These are phyloP conservation scores for Paradoxurus hermaphroditus DNA, from an alignment of 2,113 vertebrate genomes.

Conservation along the genomic window DNA sequence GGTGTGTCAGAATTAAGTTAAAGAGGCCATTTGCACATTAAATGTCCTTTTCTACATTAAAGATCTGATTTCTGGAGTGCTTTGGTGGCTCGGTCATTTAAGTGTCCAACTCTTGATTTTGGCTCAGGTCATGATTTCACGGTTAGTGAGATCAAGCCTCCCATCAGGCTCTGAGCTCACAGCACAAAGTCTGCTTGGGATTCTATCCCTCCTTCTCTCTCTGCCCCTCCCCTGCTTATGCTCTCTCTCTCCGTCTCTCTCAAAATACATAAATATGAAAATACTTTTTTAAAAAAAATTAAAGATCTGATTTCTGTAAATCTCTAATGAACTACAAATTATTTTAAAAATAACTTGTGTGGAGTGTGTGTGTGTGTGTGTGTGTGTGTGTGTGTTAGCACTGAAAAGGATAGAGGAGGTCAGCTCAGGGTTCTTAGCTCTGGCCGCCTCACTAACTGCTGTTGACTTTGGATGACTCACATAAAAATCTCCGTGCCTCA, in stretches of 20 bases:
- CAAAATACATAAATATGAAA: too few relatives aligned
- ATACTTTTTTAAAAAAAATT: too few relatives aligned
- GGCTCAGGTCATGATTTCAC: too few relatives aligned
- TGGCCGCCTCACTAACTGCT: not conserved
- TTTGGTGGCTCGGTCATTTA: too few relatives aligned
- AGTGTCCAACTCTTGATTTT: too few relatives aligned
- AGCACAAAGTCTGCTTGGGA: too few relatives aligned
- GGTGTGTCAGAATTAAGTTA: not conserved
- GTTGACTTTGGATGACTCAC: constrained; percentile 41
- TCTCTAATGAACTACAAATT: not conserved
- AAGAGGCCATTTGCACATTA: not conserved
- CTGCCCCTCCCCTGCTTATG: too few relatives aligned
- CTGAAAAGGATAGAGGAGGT: not conserved
- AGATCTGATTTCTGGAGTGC: not conserved
- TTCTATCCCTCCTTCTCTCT: too few relatives aligned
- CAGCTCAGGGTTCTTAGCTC: not conserved
- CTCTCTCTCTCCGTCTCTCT: too few relatives aligned
- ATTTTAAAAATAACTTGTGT: not conserved
- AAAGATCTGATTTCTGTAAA: not conserved
- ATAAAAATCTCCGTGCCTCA: not conserved
- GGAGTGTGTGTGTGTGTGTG: not conserved
- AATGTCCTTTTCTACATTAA: not conserved
- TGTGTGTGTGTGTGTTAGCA: not conserved
- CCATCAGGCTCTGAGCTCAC: too few relatives aligned
- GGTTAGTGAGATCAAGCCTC: too few relatives aligned